Evolutionary conservation across 2,888 invertebrate genomes (phyloP), one percentile per base, ranked within the genome.

Genomic region (Nemurella pictetii): DNA sequence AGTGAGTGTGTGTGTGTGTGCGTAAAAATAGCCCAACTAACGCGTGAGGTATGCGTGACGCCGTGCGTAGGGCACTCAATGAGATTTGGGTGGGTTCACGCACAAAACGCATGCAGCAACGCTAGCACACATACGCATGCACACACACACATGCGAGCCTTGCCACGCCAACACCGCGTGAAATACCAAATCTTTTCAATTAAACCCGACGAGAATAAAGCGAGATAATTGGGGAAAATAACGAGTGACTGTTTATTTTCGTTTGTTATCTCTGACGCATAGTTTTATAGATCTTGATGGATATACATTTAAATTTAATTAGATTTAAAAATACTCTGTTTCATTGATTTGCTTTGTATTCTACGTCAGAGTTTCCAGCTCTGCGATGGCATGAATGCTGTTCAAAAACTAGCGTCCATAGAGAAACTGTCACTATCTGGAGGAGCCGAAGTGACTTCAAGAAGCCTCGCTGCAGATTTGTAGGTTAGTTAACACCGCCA

Each of bases 131-230:
- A 82, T 72, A 78, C 20, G 9, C 75, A 75, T 0, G 32, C 80
- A 80, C 80, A 30, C 80, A 81, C 80, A 80, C 80, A 81, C 80
- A 30, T 30, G 72, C 72, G 27, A 55, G 26, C 72, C 82, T 27
- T 78, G 30, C 78, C 28, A n/a, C 9, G 55, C 55, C 29, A 78
- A 27, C 28, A 7, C 28, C 9, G 29, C 82, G 82, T 82, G 82
- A 82, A 82, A 82, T 72, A 82, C 82, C 82, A 78, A 78, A 82
- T 72, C 82, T 82, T 82, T 82, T 28, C 55, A 36, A 82, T 82
- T 82, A 82, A 80, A 82, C 82, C 27, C 72, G 55, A 81, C 80
- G n/a, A 81, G 55, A 55, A 55, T 55, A 55, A 55, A 55, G 20
- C 20, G 55, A 55, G 55, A 55, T 55, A 55, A 55, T 55, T 55